Evolutionary conservation across 1,140 invertebrate genomes (phyloP).

Genomic region (Orchesella cincta): DNA sequence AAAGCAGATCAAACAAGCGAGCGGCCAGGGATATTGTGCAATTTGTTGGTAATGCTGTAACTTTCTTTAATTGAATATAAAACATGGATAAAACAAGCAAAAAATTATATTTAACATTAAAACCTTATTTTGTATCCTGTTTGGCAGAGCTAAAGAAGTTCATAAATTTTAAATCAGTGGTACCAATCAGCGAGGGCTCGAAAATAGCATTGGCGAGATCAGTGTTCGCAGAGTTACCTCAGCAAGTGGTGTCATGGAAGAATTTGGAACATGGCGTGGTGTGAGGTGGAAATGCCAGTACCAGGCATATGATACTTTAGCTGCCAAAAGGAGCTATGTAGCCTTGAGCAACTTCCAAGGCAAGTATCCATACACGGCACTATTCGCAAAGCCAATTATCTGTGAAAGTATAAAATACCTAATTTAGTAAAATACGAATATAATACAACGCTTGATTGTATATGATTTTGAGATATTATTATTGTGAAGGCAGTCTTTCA

Average conservation of each 20-base stretch:
- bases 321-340: not conserved
- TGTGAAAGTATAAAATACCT: not conserved
- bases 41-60: conserved; percentile 13
- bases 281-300: not conserved
- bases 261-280: not conserved
- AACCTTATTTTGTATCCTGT: not conserved
- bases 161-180: conserved; percentile 18
- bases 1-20: not conserved
- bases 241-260: conserved; percentile 22
- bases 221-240: conserved; percentile 16
- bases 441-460: too few relatives aligned
- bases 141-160: conserved; percentile 21
- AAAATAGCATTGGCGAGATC: not conserved
- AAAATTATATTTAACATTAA: not conserved
- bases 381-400: conserved; percentile 32
- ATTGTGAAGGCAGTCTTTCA: not conserved
- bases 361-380: conserved; percentile 30
- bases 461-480: too few relatives aligned
- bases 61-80: too few relatives aligned
- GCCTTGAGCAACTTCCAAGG: conserved; percentile 33
- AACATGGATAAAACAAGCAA: too few relatives aligned
- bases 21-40: conserved; percentile 19
- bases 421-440: too few relatives aligned
- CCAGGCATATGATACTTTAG: not conserved
- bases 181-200: not conserved